Base-by-base conservation (phyloP, 2,888 invertebrate species). In the Esperia sulphurella region DNA sequence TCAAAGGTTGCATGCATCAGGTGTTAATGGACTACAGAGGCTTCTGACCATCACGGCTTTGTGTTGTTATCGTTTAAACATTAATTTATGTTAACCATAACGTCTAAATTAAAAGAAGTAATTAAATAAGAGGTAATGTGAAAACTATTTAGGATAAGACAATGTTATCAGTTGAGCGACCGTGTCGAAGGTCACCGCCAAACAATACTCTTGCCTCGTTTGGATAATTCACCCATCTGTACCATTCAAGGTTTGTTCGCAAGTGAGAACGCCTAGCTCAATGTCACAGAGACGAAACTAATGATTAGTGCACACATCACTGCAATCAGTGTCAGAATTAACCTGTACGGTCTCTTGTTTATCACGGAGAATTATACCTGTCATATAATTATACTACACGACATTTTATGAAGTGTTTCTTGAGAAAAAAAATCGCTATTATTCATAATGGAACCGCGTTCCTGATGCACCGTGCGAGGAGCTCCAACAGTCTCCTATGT, bases 281-380 rank as follows among this genome's bases (percentile, higher is more conserved):
- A 82, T 81, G 80, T 69, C 79, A 66, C 58, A 55, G 38, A 51
- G 45, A 58, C 48, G 46, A 61, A 69, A 67, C 68, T 70, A 72
- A 74, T 72, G 64, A 69, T 67, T 71, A 68, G 61, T 56, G 57
- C 61, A 71, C 64, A 68, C 66, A 66, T 58, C 57, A 59, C 54
- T 41, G 33, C 42, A 38, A 47, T 56, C 38, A 45, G 28, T 63
- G 65, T 69, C 63, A 68, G 66, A 66, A 65, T 6, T 37, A 28
- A 41, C 6, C 10, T 41, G 10, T 28, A 28, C 13, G 33, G 13
- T 38, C 12, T 10, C 33, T 37, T 14, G 29, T 28, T 44, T 21
- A n/a, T 35, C 35, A 35, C 8, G 35, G 35, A 21, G n/a, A 35
- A n/a, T 35, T n/a, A 35, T 6, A 2, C 3, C 35, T 35, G 9